A percentile compares a stretch with the other conserved stretches of the same genome.
Conservation (phyloP, 2,113 vertebrate genomes). For the Morone saxatilis region DNA sequence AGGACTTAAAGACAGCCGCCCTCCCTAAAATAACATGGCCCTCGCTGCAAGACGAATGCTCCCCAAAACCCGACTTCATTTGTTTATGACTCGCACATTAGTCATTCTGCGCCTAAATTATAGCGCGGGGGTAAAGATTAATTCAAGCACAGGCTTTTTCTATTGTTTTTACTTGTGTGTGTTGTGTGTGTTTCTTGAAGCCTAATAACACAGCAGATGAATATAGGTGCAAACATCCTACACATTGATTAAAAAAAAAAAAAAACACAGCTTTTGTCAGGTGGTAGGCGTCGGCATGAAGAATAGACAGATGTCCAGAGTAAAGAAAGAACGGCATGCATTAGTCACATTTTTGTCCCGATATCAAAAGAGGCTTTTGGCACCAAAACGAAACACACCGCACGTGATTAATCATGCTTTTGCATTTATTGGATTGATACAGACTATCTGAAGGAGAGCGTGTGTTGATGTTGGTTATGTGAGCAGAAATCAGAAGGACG, state of each 20-base stretch:
- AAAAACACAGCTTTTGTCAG: constrained; percentile 38
- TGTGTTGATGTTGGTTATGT: background rate
- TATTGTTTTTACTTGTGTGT: constrained; percentile 70
- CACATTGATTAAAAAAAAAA: constrained; percentile 48
- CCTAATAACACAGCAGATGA: constrained; percentile 70
- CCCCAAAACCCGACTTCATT: constrained; percentile 80
- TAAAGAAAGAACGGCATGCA: constrained; percentile 43
- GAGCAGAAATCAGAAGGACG: background rate
- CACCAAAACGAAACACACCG: constrained; percentile 5
- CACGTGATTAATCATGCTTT: constrained; percentile 17
- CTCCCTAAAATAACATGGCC: constrained; percentile 81
- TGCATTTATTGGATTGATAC: constrained; percentile 43
- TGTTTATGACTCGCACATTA: constrained; percentile 82
- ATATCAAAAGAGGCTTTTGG: constrained; percentile 25
- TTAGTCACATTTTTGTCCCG: constrained; percentile 45
- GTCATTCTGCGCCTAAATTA: constrained; percentile 78
- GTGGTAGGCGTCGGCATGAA: constrained; percentile 53
- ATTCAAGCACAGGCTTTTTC: constrained; percentile 69
- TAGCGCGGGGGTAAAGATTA: constrained; percentile 78
- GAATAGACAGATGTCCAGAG: constrained; percentile 68
- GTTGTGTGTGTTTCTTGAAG: constrained; percentile 59
- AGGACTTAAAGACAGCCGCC: constrained; percentile 82
- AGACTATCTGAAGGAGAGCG: constrained; percentile 24
- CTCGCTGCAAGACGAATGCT: constrained; percentile 79
- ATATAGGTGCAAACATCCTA: constrained; percentile 73